These are phyloP conservation scores for Hucho hucho DNA, from an alignment of 2,113 vertebrate species.

Conservation along the genomic window DNA sequence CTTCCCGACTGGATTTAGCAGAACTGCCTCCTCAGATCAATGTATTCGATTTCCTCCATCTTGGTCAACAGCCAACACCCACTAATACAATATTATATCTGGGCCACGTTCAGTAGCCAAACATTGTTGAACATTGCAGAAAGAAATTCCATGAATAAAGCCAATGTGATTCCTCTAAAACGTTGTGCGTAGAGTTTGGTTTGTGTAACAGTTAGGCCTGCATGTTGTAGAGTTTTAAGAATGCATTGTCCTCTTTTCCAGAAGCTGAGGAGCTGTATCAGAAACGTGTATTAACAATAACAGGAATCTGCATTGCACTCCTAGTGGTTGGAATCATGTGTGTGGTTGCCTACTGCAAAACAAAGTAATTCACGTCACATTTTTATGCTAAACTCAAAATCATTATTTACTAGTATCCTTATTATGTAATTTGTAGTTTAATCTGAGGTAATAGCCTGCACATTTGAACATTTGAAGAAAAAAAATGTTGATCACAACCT, in stretches of 20 bases:
- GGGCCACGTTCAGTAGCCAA: neutral
- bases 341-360: conserved; percentile 99
- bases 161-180: too few relatives aligned
- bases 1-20: conserved; percentile 16
- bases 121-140: neutral
- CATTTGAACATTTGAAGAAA: neutral
- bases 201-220: conserved; percentile 1
- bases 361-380: conserved; percentile 86
- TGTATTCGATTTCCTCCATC: conserved; percentile 12
- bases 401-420: neutral
- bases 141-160: neutral
- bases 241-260: conserved; percentile 81
- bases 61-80: conserved; percentile 13
- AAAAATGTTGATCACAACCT: too few relatives aligned
- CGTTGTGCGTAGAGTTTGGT: neutral
- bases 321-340: conserved; percentile 99
- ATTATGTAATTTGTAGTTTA: neutral
- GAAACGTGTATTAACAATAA: conserved; percentile 98
- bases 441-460: neutral
- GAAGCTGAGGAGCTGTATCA: conserved; percentile 99
- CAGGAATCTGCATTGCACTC: conserved; percentile 99
- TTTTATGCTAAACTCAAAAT: conserved; percentile 15
- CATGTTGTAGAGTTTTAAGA: conserved; percentile 45
- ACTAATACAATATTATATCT: conserved; percentile 9
- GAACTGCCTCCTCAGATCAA: conserved; percentile 22